Evolutionary conservation across 2,797 vertebrate species (phyloP).

Genomic region (Choloepus didactylus): DNA sequence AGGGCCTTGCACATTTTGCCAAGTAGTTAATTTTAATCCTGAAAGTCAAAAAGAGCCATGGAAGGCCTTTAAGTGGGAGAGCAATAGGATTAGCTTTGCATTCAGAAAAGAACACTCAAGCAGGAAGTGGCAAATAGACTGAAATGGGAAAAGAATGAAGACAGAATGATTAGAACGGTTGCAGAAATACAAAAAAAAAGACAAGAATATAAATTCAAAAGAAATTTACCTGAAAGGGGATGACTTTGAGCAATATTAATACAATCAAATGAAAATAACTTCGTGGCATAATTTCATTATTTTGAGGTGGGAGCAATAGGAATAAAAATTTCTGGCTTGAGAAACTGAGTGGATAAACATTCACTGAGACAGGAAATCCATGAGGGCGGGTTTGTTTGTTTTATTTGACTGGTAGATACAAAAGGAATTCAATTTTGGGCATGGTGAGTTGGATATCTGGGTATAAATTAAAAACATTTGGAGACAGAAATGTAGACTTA

Average conservation of each 20-base stretch:
- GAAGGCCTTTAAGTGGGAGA: neutral
- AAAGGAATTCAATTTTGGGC: neutral
- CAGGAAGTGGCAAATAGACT: neutral
- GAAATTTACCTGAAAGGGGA: neutral
- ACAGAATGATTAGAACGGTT: neutral
- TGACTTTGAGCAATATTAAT: conserved; percentile 1
- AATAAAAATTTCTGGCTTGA: conserved; percentile 53
- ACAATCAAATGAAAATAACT: conserved; percentile 1
- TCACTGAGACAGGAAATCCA: conserved; percentile 61
- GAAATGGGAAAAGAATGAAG: conserved; percentile 13
- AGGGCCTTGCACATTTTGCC: neutral
- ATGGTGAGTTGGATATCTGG: neutral
- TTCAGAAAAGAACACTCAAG: conserved; percentile 22
- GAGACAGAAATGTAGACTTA: conserved; percentile 6
- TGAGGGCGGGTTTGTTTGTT: neutral
- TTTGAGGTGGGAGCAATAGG: neutral
- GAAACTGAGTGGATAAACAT: neutral
- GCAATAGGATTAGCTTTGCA: conserved; percentile 43
- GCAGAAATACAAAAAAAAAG: conserved; percentile 30
- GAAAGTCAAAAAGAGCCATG: neutral
- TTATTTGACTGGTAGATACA: neutral
- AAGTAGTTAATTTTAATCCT: conserved; percentile 47
- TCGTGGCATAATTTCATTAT: neutral
- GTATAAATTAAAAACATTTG: conserved; percentile 19
- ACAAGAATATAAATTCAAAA: neutral